phyloP scores from a whole-genome alignment of 2,113 vertebrate genomes.

The Burhinus oedicnemus region DNA sequence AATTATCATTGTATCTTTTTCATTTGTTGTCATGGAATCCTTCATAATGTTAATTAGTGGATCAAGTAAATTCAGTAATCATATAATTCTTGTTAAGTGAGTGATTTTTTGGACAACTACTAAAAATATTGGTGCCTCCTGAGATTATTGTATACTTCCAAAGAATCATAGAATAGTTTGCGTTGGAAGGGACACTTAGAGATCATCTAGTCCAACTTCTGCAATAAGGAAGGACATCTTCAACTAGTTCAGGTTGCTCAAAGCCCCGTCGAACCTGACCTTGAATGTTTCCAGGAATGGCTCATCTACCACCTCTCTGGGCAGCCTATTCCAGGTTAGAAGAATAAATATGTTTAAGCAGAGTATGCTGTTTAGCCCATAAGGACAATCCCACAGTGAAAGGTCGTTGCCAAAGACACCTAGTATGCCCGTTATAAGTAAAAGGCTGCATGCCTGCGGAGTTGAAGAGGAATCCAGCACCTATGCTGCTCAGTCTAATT shows the following conservation, averaged over 20 bases:
- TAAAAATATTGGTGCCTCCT: background rate
- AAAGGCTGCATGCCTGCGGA: background rate
- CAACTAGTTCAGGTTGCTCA: background rate
- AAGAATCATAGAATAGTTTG: background rate
- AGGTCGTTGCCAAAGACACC: background rate
- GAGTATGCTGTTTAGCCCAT: background rate
- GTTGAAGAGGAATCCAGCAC: background rate
- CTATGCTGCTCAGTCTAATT: conserved; percentile 29
- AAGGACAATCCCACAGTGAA: background rate
- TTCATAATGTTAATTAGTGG: background rate
- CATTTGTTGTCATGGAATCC: background rate
- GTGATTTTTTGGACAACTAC: background rate
- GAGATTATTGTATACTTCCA: background rate
- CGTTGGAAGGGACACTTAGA: background rate
- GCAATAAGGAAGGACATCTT: background rate
- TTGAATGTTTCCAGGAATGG: background rate
- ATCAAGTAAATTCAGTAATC: background rate
- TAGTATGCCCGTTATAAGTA: background rate
- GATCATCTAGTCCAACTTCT: background rate
- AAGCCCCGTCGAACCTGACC: background rate
- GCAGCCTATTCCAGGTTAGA: background rate
- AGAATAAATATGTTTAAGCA: background rate
- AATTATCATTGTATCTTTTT: background rate
- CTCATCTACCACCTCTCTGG: background rate
- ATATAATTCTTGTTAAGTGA: background rate